Evolutionary conservation across 1,140 invertebrate genomes (phyloP).

Genomic region (Drosophila yakuba): DNA sequence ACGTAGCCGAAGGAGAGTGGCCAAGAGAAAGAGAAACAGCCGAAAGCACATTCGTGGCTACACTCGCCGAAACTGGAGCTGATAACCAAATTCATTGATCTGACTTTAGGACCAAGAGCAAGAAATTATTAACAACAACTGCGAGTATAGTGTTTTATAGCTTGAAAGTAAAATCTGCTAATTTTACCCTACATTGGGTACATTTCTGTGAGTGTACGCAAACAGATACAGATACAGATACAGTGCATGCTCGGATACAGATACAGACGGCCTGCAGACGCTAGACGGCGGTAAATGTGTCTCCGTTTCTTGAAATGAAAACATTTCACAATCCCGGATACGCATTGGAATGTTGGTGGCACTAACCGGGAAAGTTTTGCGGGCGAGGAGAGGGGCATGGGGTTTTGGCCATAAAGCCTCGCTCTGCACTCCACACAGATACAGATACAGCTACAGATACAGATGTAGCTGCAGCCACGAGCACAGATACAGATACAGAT

Average conservation of each 20-base stretch:
- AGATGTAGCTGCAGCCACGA: slow-evolving; percentile 23
- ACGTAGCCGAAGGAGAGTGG: slow-evolving; percentile 69
- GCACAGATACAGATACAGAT: slow-evolving; percentile 9
- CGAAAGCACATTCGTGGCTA: slow-evolving; percentile 10
- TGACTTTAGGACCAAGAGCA: too few species aligned
- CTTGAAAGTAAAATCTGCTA: too few species aligned
- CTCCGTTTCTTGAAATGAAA: slow-evolving; percentile 73
- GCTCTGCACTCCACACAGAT: slow-evolving; percentile 43
- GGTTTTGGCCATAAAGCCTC: slow-evolving; percentile 60
- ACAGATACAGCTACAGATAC: slow-evolving; percentile 20
- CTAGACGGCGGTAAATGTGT: slow-evolving; percentile 66
- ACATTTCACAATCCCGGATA: slow-evolving; percentile 83
- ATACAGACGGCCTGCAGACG: slow-evolving; percentile 72
- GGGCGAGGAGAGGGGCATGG: slow-evolving; percentile 4
- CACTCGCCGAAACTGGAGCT: not conserved
- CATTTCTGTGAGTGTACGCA: slow-evolving; percentile 1
- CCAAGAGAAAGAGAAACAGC: slow-evolving; percentile 53
- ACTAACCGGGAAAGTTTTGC: slow-evolving; percentile 31
- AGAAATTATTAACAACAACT: too few species aligned
- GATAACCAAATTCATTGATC: too few species aligned
- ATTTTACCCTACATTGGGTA: not conserved
- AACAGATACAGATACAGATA: slow-evolving; percentile 18
- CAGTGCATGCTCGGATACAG: slow-evolving; percentile 29
- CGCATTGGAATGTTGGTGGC: slow-evolving; percentile 73
- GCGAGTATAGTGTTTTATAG: too few species aligned